These are phyloP conservation scores for Homalodisca vitripennis DNA, from an alignment of 1,140 invertebrate species.

Conservation along the genomic window DNA sequence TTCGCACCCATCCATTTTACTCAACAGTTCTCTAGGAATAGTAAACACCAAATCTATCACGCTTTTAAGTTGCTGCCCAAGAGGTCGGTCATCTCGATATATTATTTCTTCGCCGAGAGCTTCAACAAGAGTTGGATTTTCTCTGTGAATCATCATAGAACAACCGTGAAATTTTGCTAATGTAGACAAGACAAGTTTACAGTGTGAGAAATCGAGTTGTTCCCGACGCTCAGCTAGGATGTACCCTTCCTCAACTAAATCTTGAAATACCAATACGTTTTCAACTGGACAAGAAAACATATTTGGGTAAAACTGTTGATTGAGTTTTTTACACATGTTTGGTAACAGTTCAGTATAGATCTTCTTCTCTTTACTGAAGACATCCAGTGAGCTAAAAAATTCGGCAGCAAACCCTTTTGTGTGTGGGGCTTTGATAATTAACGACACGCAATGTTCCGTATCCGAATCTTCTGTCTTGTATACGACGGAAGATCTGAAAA, in stretches of 20 bases:
- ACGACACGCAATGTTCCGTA: background rate
- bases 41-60: too few relatives aligned
- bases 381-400: slow-evolving; percentile 47
- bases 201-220: background rate
- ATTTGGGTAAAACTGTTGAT: background rate
- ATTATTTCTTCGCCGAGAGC: background rate
- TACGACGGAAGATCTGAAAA: background rate
- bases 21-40: background rate
- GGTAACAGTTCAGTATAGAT: background rate
- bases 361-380: slow-evolving; percentile 47
- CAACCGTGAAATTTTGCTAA: slow-evolving; percentile 3
- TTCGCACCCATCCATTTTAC: background rate
- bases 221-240: background rate
- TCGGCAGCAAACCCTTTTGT: slow-evolving; percentile 41
- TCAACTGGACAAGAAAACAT: background rate
- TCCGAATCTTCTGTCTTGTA: background rate
- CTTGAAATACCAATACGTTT: background rate
- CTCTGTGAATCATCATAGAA: background rate
- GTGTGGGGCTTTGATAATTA: background rate
- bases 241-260: background rate
- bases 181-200: background rate
- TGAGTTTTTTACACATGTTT: background rate
- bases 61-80: background rate
- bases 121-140: background rate
- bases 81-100: background rate